These are phyloP conservation scores for Melanophora roralis DNA, from an alignment of 2,888 invertebrate species.

Conservation along the genomic window DNA sequence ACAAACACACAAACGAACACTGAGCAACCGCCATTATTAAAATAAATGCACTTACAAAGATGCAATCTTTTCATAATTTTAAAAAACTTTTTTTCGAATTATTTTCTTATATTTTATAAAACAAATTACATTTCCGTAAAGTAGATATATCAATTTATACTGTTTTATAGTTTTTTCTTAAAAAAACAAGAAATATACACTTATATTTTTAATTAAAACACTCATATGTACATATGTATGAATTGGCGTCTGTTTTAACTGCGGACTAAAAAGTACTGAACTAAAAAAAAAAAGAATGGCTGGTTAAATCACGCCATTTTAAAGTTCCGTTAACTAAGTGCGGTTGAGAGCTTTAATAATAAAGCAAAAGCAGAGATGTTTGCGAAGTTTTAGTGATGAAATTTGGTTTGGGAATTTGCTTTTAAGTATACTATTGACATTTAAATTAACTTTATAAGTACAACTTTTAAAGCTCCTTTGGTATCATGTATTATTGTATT, in stretches of 20 bases:
- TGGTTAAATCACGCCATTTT: too few relatives aligned
- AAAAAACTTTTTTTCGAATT: not conserved
- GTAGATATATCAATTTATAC: not conserved
- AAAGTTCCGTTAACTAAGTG: not conserved
- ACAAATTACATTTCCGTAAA: not conserved
- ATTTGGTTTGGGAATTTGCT: not conserved
- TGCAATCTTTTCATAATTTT: not conserved
- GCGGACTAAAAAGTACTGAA: not conserved
- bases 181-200: not conserved
- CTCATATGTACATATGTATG: too few relatives aligned
- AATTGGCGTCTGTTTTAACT: not conserved
- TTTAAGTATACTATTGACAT: too few relatives aligned
- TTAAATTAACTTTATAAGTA: not conserved
- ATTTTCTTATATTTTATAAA: not conserved
- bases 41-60: not conserved
- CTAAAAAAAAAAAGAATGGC: not conserved
- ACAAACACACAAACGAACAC: not conserved
- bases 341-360: not conserved
- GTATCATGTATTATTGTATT: too few relatives aligned
- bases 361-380: not conserved
- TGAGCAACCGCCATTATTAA: not conserved
- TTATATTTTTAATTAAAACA: not conserved
- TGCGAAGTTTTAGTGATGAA: not conserved
- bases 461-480: not conserved
- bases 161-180: not conserved